A percentile compares a stretch with the other conserved stretches of the same genome.
phyloP scores from a whole-genome alignment of 2,888 invertebrate genomes.

The Catocala fraxini region DNA sequence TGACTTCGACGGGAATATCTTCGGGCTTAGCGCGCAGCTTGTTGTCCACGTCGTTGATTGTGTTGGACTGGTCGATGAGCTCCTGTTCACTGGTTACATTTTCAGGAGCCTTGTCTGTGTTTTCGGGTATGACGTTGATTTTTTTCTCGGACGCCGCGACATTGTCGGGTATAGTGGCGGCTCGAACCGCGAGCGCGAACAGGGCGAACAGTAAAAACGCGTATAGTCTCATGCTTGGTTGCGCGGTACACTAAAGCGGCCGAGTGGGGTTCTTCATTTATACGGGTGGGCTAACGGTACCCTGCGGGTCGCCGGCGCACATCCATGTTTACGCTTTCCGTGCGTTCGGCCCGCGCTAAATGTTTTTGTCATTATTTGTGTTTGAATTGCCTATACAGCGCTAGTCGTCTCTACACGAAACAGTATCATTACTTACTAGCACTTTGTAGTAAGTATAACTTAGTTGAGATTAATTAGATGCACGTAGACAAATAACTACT shows the following conservation, averaged over 20 bases:
- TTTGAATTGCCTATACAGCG: conserved; percentile 59
- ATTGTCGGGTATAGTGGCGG: conserved; percentile 65
- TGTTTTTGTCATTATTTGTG: conserved; percentile 79
- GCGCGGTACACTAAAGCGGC: conserved; percentile 65
- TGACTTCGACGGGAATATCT: conserved; percentile 72
- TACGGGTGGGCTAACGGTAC: conserved; percentile 79
- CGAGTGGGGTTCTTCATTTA: conserved; percentile 69
- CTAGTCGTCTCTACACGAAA: conserved; percentile 31
- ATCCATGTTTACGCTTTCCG: conserved; percentile 68
- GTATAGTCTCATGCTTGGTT: conserved; percentile 75
- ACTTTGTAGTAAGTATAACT: no score
- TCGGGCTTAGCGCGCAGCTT: conserved; percentile 59
- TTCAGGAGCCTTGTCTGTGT: conserved; percentile 56
- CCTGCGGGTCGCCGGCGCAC: conserved; percentile 49
- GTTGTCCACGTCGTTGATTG: conserved; percentile 65
- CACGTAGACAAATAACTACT: no score
- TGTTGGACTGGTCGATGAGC: conserved; percentile 58
- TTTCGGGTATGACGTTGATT: conserved; percentile 17
- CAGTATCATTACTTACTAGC: no score
- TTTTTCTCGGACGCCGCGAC: conserved; percentile 46
- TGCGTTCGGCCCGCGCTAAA: conserved; percentile 63
- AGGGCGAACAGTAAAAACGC: conserved; percentile 67
- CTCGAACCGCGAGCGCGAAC: conserved; percentile 66
- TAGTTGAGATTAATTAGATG: no score
- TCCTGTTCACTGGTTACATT: conserved; percentile 61